Base-by-base conservation (phyloP, 2,888 invertebrate genomes). In the Hydrotaea diabolus region DNA sequence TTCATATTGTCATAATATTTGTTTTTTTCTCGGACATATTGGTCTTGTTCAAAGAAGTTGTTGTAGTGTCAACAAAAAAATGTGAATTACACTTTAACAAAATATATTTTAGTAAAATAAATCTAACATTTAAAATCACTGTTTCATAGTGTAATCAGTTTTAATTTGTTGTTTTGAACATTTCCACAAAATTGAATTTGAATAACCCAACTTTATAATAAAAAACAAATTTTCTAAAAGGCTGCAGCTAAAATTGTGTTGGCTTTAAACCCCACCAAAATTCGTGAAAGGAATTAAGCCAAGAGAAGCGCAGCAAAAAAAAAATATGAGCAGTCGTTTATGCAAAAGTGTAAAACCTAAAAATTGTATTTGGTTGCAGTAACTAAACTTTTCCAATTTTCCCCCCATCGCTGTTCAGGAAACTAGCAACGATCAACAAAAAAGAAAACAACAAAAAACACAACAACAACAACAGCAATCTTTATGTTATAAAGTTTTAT, bases 311-410 rank as follows among this genome's bases (percentile, higher is more conserved):
- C 15, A n/a, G 9, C 7, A 64, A 49, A 64, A 77, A 71, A 77
- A 55, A 31, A 69, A 71, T 79, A 71, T 15, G 77, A 21, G 43
- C 55, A 53, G 36, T 43, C 49, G 59, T 78, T 81, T 85, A 81
- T 81, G 66, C 43, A 76, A 76, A 81, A 84, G 84, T 81, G 83
- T 75, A 46, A 80, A 83, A 81, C 77, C 77, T 53, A 81, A 71
- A 82, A 84, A 78, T 78, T 78, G 7, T 72, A 57, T 84, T 80
- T 76, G 75, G 74, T 77, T 74, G 64, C 71, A 62, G 57, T 76
- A 72, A 66, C 73, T 49, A 76, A 83, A 74, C 36, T 85, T 81
- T 76, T 23, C 19, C 17, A 69, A 72, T 76, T 75, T 72, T 80
- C 64, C 36, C 8, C 8, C 19, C n/a, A 21, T 43, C 43, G 15